Base-by-base conservation (phyloP, 1,140 invertebrate species). In the Dufourea novaeangliae region DNA sequence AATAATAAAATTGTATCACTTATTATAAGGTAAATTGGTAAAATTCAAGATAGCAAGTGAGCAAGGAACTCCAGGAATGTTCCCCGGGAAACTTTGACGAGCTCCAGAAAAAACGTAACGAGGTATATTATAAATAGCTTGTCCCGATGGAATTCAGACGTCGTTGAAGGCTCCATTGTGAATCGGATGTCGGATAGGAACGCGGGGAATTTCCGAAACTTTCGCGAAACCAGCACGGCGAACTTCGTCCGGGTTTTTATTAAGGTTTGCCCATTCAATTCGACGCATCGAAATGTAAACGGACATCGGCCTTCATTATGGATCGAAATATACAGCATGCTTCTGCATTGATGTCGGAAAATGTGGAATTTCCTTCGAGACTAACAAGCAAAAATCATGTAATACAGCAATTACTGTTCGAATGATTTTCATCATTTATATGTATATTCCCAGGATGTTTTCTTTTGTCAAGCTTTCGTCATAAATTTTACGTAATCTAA, bases 41-140 rank as follows among this genome's bases (percentile, higher is more conserved):
- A n/a, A n/a, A n/a, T n/a, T n/a, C n/a, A n/a, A n/a, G n/a, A n/a
- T n/a, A n/a, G n/a, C n/a, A n/a, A n/a, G n/a, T n/a, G n/a, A n/a
- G n/a, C 12, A 14, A 41, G 27, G 25, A 57, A 44, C 27, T 59
- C 22, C 29, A 17, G 25, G 20, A 46, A 34, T 25, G 8, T 12
- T n/a, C 4, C n/a, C 14, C 22, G 2, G 37, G 10, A 17, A 39
- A 39, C 7, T 32, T 50, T 39, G n/a, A 29, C 27, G 34, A 29
- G 17, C n/a, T 22, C 39, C 8, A 17, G 68, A 20, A 10, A 14
- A 29, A n/a, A 32, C 25, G 22, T 57, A 57, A 57, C 25, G 10
- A 10, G 68, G 1, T 59, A 2, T 71, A 44, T 71, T 32, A 59
- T 34, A 71, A 71, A 56, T 32, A 71, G 27, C 20, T 25, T 25